Evolutionary conservation across 2,888 invertebrate genomes (phyloP).

Genomic region (Bembecia ichneumoniformis): DNA sequence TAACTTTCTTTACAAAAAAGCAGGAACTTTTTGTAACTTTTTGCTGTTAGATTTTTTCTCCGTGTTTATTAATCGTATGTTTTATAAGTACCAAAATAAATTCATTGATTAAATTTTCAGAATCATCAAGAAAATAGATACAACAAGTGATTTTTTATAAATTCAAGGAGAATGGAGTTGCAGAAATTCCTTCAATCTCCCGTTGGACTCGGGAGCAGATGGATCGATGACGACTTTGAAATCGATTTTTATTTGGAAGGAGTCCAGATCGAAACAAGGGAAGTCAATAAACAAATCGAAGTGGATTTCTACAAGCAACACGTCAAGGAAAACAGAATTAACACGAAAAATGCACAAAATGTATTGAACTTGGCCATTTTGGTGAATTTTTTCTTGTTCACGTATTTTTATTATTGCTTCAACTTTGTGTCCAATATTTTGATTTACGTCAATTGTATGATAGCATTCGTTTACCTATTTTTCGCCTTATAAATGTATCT

Average conservation of each 20-base stretch:
- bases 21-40: no score
- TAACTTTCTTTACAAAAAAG: no score
- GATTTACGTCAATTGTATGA: neutral
- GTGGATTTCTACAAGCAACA: no score
- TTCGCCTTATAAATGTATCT: neutral
- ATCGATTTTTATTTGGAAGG: neutral
- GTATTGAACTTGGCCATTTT: neutral
- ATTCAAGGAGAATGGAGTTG: neutral
- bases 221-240: neutral
- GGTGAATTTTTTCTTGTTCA: neutral
- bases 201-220: neutral
- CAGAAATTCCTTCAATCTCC: neutral
- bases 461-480: neutral
- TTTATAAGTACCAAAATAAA: no score
- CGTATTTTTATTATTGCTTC: neutral
- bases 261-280: neutral
- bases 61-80: no score
- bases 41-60: no score
- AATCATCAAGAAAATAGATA: no score
- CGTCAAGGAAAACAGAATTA: neutral
- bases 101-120: no score
- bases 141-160: neutral
- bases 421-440: neutral
- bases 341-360: neutral
- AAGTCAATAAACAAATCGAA: neutral